Evolutionary conservation across 2,888 invertebrate genomes (phyloP), one percentile per base, ranked within the genome.

Genomic region (Bombylius major): DNA sequence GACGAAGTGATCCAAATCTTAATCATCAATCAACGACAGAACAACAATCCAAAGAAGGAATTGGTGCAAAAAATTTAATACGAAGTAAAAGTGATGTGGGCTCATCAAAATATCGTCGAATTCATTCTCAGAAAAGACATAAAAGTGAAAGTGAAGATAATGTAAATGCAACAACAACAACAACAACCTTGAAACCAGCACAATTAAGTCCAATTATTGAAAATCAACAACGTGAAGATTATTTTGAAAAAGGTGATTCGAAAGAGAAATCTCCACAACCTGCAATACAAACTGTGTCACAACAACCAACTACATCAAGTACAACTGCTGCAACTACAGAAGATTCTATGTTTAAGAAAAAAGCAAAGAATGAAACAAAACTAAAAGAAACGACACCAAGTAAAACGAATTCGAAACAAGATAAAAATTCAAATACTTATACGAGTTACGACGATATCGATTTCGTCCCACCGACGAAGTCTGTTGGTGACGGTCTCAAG

Each of bases 121-220:
- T 42, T 42, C 23, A 23, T 23, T 3, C 23, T 50, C 75, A 81
- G 23, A 82, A 82, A 69, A 75, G 81, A 64, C 76, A 80, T 56
- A 80, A 81, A 50, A 81, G 49, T 46, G 81, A 82, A 68, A 79
- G 79, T 62, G 82, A 83, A 64, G 80, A 80, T 62, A 78, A 78
- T 61, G 77, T 77, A 4, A 70, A 75, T 32, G 23, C 14, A 8
- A 32, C 5, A 8, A 13, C 39, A 56, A 23, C 23, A 23, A 23
- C 23, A 23, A 23, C 23, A 23, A 23, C 23, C 23, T 23, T 23
- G 23, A 81, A 79, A 61, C 84, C 85, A 66, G 77, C 82, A 56
- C 88, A 86, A 66, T 69, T 89, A 31, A 87, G 87, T 9, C 89
- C 89, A 1, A 89, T 89, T 53, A 87, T 88, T 61, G 89, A 89